Base-by-base conservation (phyloP, 2,797 vertebrate species). In the Esox lucius region DNA sequence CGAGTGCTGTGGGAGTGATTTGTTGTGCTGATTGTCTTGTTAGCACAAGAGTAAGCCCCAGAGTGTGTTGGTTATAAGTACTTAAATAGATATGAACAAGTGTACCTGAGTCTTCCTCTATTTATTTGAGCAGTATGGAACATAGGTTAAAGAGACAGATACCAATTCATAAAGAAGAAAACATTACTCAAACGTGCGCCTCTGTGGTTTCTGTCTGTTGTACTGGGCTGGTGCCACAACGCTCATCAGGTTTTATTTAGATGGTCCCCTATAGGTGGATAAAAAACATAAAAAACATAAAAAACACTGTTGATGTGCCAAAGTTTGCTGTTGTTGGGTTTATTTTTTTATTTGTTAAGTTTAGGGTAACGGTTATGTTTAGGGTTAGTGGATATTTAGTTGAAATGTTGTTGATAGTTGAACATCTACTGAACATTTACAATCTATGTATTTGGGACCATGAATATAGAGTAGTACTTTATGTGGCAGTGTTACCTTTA, bases 11-110 rank as follows among this genome's bases (percentile, higher is more conserved):
- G 64, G 75, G 76, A 81, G 74, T 74, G 81, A 79, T 78, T 78
- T 77, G 16, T 49, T 68, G 42, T 78, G 78, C 75, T 85, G 86
- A 85, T 90, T 88, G 88, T 80, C 85, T 87, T 83, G 84, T 87
- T 88, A 90, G 85, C 77, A 83, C 75, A 80, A 78, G 86, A 88
- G 80, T 80, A 86, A 87, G 79, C 80, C 79, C 80, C 24, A 65
- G 26, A 26, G 65, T 51, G 49, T 53, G 16, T 12, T 26, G 67
- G 68, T 71, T 68, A 61, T 16, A 62, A 26, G 56, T 15, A 56
- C 46, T 59, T 68, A 71, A 51, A 61, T 64, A 26, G 13, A 49
- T 67, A 73, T 70, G 67, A 51, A 49, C 35, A 39, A 51, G 75
- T 67, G 71, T 48, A 8, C 72, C 66, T 46, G 4, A 69, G 42